Percentiles rank a stretch among this genome's conserved stretches.
phyloP scores from a whole-genome alignment of 2,888 invertebrate genomes.

The Odontocerum albicorne region DNA sequence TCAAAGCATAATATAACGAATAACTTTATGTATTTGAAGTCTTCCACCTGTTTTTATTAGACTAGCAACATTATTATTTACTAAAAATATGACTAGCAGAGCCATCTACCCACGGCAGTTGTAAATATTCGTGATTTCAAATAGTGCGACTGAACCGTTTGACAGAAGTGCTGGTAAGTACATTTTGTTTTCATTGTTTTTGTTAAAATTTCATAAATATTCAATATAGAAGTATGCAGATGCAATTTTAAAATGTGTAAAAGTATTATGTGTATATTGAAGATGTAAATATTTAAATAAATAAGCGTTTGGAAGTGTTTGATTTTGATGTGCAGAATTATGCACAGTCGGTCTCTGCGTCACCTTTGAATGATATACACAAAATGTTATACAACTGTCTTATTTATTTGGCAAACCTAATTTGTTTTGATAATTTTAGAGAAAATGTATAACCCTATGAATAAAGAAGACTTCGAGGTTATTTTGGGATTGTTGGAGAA shows the following conservation, averaged over 20 bases:
- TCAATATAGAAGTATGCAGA: too few species aligned
- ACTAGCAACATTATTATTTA: slow-evolving; percentile 7
- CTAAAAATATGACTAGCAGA: slow-evolving; percentile 8
- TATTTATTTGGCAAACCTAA: background rate
- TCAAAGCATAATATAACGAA: slow-evolving; percentile 4
- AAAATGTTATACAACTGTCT: background rate
- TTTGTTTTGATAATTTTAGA: too few species aligned
- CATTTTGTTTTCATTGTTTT: too few species aligned
- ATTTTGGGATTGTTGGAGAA: slow-evolving; percentile 6
- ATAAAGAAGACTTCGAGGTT: background rate
- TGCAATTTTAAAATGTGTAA: slow-evolving; percentile 7
- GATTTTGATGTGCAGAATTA: slow-evolving; percentile 11
- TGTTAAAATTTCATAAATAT: too few species aligned
- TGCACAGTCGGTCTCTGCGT: slow-evolving; percentile 5
- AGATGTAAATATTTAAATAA: slow-evolving; percentile 3
- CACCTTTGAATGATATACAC: too few species aligned
- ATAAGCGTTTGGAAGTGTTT: background rate
- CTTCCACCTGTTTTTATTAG: slow-evolving; percentile 4
- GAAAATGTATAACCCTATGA: too few species aligned
- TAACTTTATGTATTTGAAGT: slow-evolving; percentile 4
- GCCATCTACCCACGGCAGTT: background rate
- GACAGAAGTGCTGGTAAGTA: too few species aligned
- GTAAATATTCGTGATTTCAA: slow-evolving; percentile 5
- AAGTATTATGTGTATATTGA: background rate
- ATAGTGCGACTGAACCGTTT: slow-evolving; percentile 7